These are phyloP conservation scores for Clepsis dumicolana DNA, from an alignment of 2,888 invertebrate species.

Conservation along the genomic window DNA sequence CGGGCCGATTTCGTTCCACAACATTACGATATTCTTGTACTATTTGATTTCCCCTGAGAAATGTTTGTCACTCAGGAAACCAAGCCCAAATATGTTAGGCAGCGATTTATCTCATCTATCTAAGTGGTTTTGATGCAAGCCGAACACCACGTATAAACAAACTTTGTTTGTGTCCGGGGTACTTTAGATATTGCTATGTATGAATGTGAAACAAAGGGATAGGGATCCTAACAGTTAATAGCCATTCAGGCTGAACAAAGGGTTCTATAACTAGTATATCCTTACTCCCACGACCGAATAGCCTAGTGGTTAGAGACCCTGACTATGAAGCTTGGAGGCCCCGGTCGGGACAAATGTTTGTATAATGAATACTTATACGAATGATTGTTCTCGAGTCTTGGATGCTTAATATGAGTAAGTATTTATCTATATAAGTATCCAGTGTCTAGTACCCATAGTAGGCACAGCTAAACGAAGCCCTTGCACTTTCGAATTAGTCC, in stretches of 20 bases:
- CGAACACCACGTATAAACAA: constrained; percentile 6
- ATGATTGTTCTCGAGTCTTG: neutral
- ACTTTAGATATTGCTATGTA: constrained; percentile 3
- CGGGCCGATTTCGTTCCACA: neutral
- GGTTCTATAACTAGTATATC: neutral
- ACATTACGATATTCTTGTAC: constrained; percentile 14
- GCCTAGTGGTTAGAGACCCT: too few species aligned
- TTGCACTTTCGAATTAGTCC: too few species aligned
- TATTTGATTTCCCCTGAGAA: constrained; percentile 21
- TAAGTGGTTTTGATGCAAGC: constrained; percentile 20
- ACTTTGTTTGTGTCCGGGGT: constrained; percentile 16
- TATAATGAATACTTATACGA: too few species aligned
- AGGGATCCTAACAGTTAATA: constrained; percentile 9
- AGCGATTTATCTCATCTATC: constrained; percentile 17
- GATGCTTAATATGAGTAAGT: neutral
- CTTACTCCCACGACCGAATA: too few species aligned
- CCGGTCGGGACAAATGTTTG: too few species aligned
- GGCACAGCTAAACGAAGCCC: too few species aligned
- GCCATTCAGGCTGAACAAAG: neutral
- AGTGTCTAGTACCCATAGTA: too few species aligned
- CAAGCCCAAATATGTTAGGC: constrained; percentile 19
- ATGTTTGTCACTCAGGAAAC: constrained; percentile 6
- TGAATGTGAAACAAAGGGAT: constrained; percentile 8
- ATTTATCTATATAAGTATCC: too few species aligned
- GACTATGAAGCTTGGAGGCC: too few species aligned